Base-by-base conservation (phyloP, 2,888 invertebrate genomes). In the Eledona agricola region DNA sequence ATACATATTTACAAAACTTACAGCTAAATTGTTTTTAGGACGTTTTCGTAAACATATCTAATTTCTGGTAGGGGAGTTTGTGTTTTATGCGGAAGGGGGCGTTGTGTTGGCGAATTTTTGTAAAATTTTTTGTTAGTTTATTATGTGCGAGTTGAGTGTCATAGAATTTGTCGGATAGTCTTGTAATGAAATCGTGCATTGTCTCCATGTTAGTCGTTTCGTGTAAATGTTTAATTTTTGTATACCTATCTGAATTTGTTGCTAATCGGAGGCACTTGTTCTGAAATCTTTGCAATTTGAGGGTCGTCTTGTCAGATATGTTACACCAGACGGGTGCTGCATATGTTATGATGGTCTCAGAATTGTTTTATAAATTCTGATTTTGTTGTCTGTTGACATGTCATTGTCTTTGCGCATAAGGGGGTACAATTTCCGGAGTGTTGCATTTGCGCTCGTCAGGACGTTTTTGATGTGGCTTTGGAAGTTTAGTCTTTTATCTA, bases 401-500 rank as follows among this genome's bases (percentile, higher is more conserved):
- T n/a, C n/a, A n/a, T n/a, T n/a, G n/a, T n/a, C n/a, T n/a, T n/a
- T n/a, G n/a, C n/a, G n/a, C n/a, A n/a, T n/a, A n/a, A n/a, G n/a
- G n/a, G n/a, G n/a, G n/a, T n/a, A n/a, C n/a, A n/a, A n/a, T n/a
- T n/a, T n/a, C n/a, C n/a, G n/a, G n/a, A n/a, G n/a, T n/a, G n/a
- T n/a, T n/a, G n/a, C n/a, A n/a, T n/a, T n/a, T n/a, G n/a, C n/a
- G n/a, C n/a, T n/a, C n/a, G n/a, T n/a, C n/a, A n/a, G n/a, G n/a
- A n/a, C n/a, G n/a, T 20, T 16, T 7, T 16, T 19, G 2, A 40
- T 1, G 5, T 49, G 49, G 2, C 2, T 17, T 1, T 29, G 2
- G 9, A 29, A 40, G 9, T 17, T 37, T n/a, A 49, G 22, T 9
- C 38, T 16, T 7, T 5, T 17, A 22, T 49, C 49, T 6, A 49